phyloP scores from a whole-genome alignment of 2,113 vertebrate species.

The Ailuropoda melanoleuca region DNA sequence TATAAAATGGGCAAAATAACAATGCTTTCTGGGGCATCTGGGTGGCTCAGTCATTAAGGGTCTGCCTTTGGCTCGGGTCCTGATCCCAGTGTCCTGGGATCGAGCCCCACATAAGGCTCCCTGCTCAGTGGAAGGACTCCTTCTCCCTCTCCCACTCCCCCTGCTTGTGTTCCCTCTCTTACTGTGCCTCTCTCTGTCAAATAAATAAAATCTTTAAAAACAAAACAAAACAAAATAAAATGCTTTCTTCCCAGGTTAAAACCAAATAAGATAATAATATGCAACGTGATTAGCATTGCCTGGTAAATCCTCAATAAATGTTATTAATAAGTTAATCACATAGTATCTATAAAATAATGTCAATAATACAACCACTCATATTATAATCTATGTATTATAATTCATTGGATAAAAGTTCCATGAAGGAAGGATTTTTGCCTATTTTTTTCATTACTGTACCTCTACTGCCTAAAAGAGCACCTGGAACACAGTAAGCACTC shows the following conservation, averaged over 20 bases:
- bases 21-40: neutral
- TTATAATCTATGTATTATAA: neutral
- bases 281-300: neutral
- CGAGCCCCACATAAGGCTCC: no score
- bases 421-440: neutral
- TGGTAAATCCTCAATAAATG: neutral
- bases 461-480: neutral
- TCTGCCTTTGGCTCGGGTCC: no score
- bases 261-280: neutral
- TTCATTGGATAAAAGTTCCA: neutral
- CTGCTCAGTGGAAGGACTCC: no score
- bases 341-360: neutral
- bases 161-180: no score
- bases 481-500: neutral
- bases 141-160: no score
- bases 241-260: neutral
- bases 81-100: no score
- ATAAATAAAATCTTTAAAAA: no score
- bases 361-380: neutral
- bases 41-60: no score
- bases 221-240: no score
- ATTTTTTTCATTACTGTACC: neutral
- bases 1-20: neutral
- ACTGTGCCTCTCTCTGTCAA: no score
- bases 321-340: neutral